Evolutionary conservation across 30 jellyfish, hydroid and myxozoan species (phyloP).

Genomic region (Catostylus mosaicus): DNA sequence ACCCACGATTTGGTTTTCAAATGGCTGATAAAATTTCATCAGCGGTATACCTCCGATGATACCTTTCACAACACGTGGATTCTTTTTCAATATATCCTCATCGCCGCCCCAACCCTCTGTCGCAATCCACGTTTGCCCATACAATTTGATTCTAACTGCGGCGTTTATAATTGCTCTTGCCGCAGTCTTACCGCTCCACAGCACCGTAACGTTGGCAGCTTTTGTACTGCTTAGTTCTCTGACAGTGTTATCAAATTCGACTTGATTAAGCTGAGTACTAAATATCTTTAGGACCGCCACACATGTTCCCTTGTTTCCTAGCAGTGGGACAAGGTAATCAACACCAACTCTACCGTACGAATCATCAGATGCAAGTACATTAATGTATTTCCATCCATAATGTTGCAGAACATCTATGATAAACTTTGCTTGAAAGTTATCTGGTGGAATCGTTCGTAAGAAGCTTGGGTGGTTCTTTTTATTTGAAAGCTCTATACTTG

Average conservation of each 20-base stretch:
- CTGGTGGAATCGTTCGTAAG: slow-evolving; percentile 94
- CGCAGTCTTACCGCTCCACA: slow-evolving; percentile 68
- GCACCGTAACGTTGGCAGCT: slow-evolving; percentile 51
- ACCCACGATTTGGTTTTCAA: slow-evolving; percentile 28
- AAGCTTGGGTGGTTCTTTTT: slow-evolving; percentile 69
- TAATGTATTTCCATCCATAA: slow-evolving; percentile 84
- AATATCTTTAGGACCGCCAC: slow-evolving; percentile 40
- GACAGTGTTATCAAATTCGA: slow-evolving; percentile 11
- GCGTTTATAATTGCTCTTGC: slow-evolving; percentile 58
- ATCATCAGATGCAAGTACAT: slow-evolving; percentile 84
- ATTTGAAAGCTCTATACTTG: slow-evolving; percentile 70
- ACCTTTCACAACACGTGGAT: slow-evolving; percentile 61
- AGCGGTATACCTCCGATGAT: slow-evolving; percentile 56
- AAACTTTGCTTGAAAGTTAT: slow-evolving; percentile 68
- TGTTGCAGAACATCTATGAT: slow-evolving; percentile 68
- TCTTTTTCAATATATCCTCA: slow-evolving; percentile 24
- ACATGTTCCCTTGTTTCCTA: slow-evolving; percentile 42
- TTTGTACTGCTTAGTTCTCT: slow-evolving; percentile 2
- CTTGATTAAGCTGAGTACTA: slow-evolving; percentile 8
- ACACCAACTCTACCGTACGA: slow-evolving; percentile 89
- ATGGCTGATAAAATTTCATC: slow-evolving; percentile 42
- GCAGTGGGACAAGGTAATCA: slow-evolving; percentile 51
- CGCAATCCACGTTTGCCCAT: slow-evolving; percentile 71
- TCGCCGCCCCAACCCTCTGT: slow-evolving; percentile 77
- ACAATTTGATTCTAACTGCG: slow-evolving; percentile 20